Conservation (phyloP, 2,888 invertebrate species). For the Timandra comae region DNA sequence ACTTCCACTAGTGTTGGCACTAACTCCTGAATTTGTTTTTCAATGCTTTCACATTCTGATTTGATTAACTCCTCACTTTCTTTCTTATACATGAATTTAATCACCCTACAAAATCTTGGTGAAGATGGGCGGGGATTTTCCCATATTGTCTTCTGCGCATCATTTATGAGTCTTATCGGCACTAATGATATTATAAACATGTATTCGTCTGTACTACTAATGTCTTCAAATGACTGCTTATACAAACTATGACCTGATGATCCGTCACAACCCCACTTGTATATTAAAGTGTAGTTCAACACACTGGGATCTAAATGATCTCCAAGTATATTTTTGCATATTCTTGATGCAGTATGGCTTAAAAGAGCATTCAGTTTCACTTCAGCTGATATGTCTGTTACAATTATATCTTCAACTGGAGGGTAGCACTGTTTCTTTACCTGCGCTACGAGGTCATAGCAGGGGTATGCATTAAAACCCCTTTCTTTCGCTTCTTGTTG, state of each 20-base stretch:
- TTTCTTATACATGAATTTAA: slow-evolving; percentile 6
- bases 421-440: slow-evolving; percentile 4
- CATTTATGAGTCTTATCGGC: slow-evolving; percentile 2
- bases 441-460: slow-evolving; percentile 3
- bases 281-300: slow-evolving; percentile 2
- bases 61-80: slow-evolving; percentile 4
- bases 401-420: neutral
- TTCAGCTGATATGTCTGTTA: slow-evolving; percentile 3
- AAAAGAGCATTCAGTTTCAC: slow-evolving; percentile 4
- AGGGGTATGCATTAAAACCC: slow-evolving; percentile 3
- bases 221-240: slow-evolving; percentile 8
- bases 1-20: slow-evolving; percentile 1
- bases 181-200: slow-evolving; percentile 4
- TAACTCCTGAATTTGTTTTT: neutral
- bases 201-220: slow-evolving; percentile 3
- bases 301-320: neutral
- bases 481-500: slow-evolving; percentile 8
- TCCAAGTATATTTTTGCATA: slow-evolving; percentile 5
- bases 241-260: slow-evolving; percentile 3
- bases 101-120: slow-evolving; percentile 7
- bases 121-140: slow-evolving; percentile 9
- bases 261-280: slow-evolving; percentile 6
- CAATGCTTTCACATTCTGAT: slow-evolving; percentile 1
- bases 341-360: slow-evolving; percentile 1
- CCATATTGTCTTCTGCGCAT: slow-evolving; percentile 3